A percentile compares a stretch with the other conserved stretches of the same genome.
phyloP scores from a whole-genome alignment of 1,140 invertebrate species.

The Macrocentrus cingulum region DNA sequence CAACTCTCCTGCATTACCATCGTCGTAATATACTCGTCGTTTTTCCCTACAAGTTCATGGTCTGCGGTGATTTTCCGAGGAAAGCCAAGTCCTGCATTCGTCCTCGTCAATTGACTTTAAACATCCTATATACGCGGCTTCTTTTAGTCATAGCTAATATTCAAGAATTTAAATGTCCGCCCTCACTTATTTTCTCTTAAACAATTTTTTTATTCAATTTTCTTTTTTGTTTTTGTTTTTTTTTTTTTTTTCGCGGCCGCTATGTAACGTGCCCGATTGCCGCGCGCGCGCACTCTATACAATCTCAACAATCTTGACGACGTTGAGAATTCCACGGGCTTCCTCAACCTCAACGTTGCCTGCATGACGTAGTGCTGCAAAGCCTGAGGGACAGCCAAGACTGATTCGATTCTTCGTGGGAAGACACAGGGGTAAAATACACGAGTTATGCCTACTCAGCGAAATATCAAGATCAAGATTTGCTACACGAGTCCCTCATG shows the following conservation, averaged over 20 bases:
- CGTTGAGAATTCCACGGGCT: conserved; percentile 13
- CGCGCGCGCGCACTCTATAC: no score
- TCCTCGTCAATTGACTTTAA: not conserved
- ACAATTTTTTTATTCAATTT: no score
- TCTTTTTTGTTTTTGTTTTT: no score
- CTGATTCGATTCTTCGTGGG: conserved; percentile 22
- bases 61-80: conserved; percentile 1
- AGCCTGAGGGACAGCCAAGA: conserved; percentile 5
- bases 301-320: not conserved
- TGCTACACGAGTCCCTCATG: no score
- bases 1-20: conserved; percentile 1
- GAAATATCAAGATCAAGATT: not conserved
- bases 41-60: conserved; percentile 21
- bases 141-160: not conserved
- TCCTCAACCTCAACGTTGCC: conserved; percentile 6
- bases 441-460: not conserved
- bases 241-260: no score
- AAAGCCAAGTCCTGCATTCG: not conserved
- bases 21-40: not conserved
- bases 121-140: not conserved
- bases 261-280: no score
- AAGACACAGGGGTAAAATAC: not conserved
- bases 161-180: not conserved
- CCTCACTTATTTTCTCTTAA: no score
- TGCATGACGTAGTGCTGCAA: conserved; percentile 7